A percentile compares a stretch with the other conserved stretches of the same genome.
These are phyloP conservation scores for Peromyscus melanophrys DNA, from an alignment of 2,797 vertebrate species.

Conservation along the genomic window DNA sequence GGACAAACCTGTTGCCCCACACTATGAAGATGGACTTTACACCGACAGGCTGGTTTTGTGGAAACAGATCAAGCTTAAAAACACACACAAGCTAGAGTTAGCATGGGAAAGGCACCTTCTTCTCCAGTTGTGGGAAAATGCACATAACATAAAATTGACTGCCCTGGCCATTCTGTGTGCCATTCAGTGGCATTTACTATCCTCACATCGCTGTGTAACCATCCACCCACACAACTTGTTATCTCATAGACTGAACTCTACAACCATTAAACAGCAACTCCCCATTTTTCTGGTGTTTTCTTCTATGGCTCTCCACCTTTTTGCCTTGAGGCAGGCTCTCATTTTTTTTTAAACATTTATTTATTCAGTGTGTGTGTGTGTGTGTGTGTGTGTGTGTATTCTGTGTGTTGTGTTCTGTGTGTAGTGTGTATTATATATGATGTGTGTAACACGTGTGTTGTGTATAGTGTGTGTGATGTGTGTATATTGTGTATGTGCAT, in stretches of 20 bases:
- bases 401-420: not conserved
- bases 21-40: not conserved
- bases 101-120: not conserved
- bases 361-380: not conserved
- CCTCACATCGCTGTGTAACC: not conserved
- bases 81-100: slow-evolving; percentile 20
- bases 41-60: slow-evolving; percentile 24
- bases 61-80: slow-evolving; percentile 50
- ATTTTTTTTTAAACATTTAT: not conserved
- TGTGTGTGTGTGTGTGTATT: not conserved
- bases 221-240: not conserved
- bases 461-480: not conserved
- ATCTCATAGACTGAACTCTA: not conserved
- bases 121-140: slow-evolving; percentile 30
- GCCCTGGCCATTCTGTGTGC: not conserved
- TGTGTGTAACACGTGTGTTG: not conserved
- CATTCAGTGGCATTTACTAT: not conserved
- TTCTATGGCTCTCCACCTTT: too few species aligned
- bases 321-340: not conserved
- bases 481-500: not conserved
- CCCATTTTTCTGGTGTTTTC: not conserved
- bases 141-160: not conserved
- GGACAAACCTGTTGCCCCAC: not conserved
- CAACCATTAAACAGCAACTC: not conserved
- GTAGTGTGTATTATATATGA: not conserved